phyloP scores from a whole-genome alignment of 2,797 vertebrate species.

The Rousettus madagascariensis region DNA sequence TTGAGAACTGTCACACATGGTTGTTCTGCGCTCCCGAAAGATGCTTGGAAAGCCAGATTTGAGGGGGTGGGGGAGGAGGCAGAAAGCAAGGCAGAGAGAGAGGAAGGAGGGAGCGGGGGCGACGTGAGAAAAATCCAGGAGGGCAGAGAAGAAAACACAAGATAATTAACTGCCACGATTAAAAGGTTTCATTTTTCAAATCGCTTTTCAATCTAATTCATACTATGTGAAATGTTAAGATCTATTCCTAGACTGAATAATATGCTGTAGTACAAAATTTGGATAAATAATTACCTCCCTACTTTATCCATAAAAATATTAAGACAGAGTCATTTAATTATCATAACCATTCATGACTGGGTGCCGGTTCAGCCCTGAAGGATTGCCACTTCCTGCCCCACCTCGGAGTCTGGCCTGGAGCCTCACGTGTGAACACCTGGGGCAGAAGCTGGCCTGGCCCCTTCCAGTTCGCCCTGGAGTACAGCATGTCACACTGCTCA shows the following conservation, averaged over 20 bases:
- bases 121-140: constrained; percentile 35
- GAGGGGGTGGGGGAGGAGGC: constrained; percentile 7
- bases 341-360: not conserved
- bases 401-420: not conserved
- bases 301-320: constrained; percentile 61
- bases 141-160: constrained; percentile 21
- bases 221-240: constrained; percentile 16
- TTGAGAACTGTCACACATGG: not conserved
- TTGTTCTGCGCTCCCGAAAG: not conserved
- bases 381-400: not conserved
- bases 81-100: constrained; percentile 20
- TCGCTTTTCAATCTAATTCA: constrained; percentile 55
- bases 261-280: not conserved
- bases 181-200: constrained; percentile 54
- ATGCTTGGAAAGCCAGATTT: constrained; percentile 50
- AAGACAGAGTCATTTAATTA: constrained; percentile 51
- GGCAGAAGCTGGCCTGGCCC: not conserved
- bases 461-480: not conserved
- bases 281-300: constrained; percentile 49
- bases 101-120: not conserved
- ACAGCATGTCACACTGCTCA: accelerated
- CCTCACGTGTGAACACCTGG: not conserved
- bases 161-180: constrained; percentile 61
- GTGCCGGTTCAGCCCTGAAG: not conserved
- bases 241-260: constrained; percentile 61